These are phyloP conservation scores for Amphiduros pacificus DNA, from an alignment of 2,888 invertebrate genomes.

Conservation along the genomic window DNA sequence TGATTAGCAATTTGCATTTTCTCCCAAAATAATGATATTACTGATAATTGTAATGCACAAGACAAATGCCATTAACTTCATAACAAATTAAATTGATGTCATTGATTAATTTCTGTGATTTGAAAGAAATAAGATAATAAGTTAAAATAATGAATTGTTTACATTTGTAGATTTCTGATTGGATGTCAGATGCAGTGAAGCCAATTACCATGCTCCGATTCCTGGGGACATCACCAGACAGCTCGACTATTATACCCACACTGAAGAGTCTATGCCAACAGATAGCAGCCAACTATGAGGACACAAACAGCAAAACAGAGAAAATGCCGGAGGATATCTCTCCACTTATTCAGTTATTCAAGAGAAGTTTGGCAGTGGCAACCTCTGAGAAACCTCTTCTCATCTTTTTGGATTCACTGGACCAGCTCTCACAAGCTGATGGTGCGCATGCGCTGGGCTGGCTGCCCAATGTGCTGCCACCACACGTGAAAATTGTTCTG, in stretches of 20 bases:
- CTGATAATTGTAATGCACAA: no score
- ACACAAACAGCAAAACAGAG: no score
- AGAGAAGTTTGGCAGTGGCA: background rate
- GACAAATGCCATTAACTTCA: no score
- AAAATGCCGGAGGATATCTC: background rate
- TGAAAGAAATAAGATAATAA: no score
- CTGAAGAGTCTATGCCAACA: background rate
- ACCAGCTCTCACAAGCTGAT: conserved; percentile 35
- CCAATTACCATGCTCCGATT: conserved; percentile 32
- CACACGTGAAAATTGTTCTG: conserved; percentile 34
- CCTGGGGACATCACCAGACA: conserved; percentile 25
- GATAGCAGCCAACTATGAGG: background rate
- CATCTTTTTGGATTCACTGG: conserved; percentile 40
- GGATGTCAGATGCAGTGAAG: conserved; percentile 22
- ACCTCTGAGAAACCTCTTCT: conserved; percentile 34
- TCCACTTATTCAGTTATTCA: background rate
- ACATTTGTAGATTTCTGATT: conserved; percentile 20
- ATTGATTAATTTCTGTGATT: no score
- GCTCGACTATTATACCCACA: background rate
- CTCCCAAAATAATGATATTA: background rate
- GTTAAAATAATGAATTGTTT: no score
- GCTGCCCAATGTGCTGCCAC: conserved; percentile 34
- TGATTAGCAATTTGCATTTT: background rate
- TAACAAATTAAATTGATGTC: no score
- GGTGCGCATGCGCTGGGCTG: conserved; percentile 36